Evolutionary conservation across 2,888 invertebrate genomes (phyloP).

Genomic region (Anoncus sp.): DNA sequence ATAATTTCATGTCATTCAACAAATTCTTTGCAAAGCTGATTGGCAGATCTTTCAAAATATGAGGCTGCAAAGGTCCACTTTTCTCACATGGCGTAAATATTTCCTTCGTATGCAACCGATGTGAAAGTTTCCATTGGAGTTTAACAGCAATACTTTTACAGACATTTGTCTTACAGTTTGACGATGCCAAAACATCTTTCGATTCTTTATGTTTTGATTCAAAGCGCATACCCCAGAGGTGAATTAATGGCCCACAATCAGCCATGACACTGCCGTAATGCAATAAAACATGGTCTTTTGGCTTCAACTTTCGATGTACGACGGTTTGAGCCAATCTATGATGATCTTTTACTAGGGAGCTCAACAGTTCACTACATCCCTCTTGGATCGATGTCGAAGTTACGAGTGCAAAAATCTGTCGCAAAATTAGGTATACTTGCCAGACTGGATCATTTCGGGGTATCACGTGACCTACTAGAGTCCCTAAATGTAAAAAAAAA

Average conservation of each 20-base stretch:
- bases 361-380: constrained; percentile 22
- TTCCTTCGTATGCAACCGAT: neutral
- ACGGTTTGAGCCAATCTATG: constrained; percentile 15
- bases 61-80: neutral
- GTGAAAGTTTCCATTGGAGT: constrained; percentile 12
- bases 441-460: constrained; percentile 37
- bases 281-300: constrained; percentile 26
- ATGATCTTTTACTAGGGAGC: constrained; percentile 33
- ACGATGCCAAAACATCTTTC: constrained; percentile 20
- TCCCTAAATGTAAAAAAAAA: constrained; percentile 19
- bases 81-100: neutral
- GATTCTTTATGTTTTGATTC: neutral
- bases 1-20: no score
- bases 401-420: constrained; percentile 20
- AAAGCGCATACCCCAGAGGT: constrained; percentile 17
- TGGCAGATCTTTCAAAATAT: neutral
- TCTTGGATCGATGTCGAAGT: constrained; percentile 30
- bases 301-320: constrained; percentile 1
- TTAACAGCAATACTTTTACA: constrained; percentile 6
- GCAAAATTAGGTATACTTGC: constrained; percentile 27
- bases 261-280: constrained; percentile 28
- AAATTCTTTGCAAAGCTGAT: no score
- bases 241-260: constrained; percentile 27
- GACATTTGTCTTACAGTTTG: constrained; percentile 4
- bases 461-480: constrained; percentile 6